Evolutionary conservation across 2,797 vertebrate genomes (phyloP), one percentile per base, ranked within the genome.

Genomic region (Sebastes nivosus): DNA sequence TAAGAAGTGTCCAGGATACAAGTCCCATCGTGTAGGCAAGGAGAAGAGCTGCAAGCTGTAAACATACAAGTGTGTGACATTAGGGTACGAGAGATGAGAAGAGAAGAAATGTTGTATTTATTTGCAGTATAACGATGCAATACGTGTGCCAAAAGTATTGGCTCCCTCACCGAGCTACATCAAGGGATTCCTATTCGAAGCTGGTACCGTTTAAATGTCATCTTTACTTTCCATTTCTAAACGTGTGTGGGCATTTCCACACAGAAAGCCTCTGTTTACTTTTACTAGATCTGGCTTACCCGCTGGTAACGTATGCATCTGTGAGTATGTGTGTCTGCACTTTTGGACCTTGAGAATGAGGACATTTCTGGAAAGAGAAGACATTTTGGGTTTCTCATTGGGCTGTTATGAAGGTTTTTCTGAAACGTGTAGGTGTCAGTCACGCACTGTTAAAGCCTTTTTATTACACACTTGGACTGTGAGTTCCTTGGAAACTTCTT

Each of bases 1-100:
- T 95, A 89, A 0, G 94, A 95, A 57, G 93, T 95, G 87, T 97
- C 97, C 68, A 97, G 90, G 86, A 98, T 84, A 79, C 99, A 99
- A 0, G 98, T 99, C 79, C 98, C 97, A 34, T 99, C 99, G 2
- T 99, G 97, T 74, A 97, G 93, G 90, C 99, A 99, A 0, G 98
- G 98, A 60, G 97, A 98, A 1, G 98, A 98, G 88, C 96, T 97
- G 89, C 99, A 99, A 1, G 96, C 99, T 99, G 87, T 54, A 81
- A 83, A 89, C 34, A 91, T 2, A 82, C 16, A 87, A 46, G 72
- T 38, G 68, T 46, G 16, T 8, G 30, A 64, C 16, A 71, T 77
- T 24, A 79, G 25, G 54, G 3, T 32, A 61, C 30, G 74, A 63
- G 38, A 42, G 38, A 42, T 42, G 38, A 42, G 38, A 42, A 42